Evolutionary conservation across 1,140 invertebrate species (phyloP).

Genomic region (Acyrthosiphon pisum): DNA sequence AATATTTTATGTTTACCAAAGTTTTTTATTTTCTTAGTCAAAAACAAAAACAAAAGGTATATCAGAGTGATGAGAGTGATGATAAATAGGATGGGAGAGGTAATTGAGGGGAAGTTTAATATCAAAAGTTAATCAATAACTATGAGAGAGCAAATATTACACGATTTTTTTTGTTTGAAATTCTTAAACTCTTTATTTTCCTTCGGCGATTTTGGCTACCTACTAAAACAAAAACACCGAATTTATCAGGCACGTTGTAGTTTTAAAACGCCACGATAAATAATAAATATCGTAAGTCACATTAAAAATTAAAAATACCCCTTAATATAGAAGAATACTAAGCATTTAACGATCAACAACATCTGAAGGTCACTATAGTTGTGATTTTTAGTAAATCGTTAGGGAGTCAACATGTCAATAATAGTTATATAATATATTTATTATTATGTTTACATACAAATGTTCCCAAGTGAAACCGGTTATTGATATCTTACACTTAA

Average conservation of each 20-base stretch:
- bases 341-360: background rate
- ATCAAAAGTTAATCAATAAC: background rate
- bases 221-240: background rate
- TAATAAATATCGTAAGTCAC: background rate
- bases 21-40: background rate
- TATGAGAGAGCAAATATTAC: background rate
- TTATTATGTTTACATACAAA: background rate
- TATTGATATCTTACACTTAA: background rate
- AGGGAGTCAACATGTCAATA: background rate
- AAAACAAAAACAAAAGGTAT: background rate
- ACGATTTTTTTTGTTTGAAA: background rate
- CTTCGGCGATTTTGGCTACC: background rate
- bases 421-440: background rate
- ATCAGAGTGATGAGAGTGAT: background rate
- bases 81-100: background rate
- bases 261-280: background rate
- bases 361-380: background rate
- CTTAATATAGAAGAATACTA: background rate
- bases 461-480: background rate
- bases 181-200: background rate
- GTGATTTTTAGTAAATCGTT: background rate
- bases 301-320: background rate
- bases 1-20: no score
- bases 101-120: background rate
- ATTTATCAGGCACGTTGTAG: no score